Base-by-base conservation (phyloP, 2,113 vertebrate species). In the Lucifuga dentata region DNA sequence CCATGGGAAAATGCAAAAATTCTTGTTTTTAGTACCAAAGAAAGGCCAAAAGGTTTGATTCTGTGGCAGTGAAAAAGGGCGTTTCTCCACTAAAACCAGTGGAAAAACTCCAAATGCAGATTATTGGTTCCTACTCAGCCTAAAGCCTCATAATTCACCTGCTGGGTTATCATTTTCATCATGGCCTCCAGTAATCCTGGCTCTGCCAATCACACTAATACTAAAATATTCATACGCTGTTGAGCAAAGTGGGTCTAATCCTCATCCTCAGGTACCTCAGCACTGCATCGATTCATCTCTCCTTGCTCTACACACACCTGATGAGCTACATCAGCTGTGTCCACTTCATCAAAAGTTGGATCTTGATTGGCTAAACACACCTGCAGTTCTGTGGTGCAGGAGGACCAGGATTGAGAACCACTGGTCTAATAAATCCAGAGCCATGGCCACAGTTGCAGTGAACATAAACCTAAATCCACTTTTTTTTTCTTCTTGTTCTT, bases 381-480 rank as follows among this genome's bases (percentile, higher is more conserved):
- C 26, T 29, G 26, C n/a, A n/a, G n/a, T n/a, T n/a, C n/a, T n/a
- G n/a, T n/a, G n/a, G n/a, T n/a, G n/a, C n/a, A n/a, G n/a, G n/a
- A n/a, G n/a, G n/a, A n/a, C n/a, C n/a, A n/a, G 3, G 26, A 29
- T 29, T 29, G 26, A 29, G 26, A 29, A 29, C 26, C 26, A 7
- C 26, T 29, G 26, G 26, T 29, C 26, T 29, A 59, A 41, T 23
- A 16, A 20, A 46, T 71, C 66, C 45, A 75, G 33, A 69, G 67
- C 38, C 39, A 68, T 61, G 62, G 52, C 38, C 67, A 52, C 16
- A 1, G 58, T 51, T 68, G 43, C 64, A 40, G 58, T 84, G 72
- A 17, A 52, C 43, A 12, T 43, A 19, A 48, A 51, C 3, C 17
- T 20, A 51, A 51, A 69, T 5, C 12, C 0, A 5, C 15, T 36